Percentiles rank a stretch among this genome's conserved stretches.
Conservation (phyloP, 2,113 vertebrate species). For the Dermatemys mawii region DNA sequence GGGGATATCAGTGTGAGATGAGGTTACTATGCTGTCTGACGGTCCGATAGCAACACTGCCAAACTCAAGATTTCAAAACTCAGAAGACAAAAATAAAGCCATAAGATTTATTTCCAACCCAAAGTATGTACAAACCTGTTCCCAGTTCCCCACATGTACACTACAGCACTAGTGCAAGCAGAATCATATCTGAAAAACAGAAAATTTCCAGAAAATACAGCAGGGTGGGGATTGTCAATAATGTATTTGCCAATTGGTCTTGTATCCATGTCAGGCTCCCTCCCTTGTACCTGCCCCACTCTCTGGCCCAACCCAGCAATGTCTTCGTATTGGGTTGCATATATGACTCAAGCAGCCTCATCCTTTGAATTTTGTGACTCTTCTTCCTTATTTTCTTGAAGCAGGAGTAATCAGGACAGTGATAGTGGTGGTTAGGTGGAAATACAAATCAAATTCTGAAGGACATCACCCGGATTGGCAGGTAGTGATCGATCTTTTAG, state of each 20-base stretch:
- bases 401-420: background rate
- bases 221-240: background rate
- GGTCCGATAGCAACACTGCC: background rate
- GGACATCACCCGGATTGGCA: no score
- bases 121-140: background rate
- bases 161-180: background rate
- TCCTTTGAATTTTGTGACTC: background rate
- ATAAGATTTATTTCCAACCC: background rate
- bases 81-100: background rate
- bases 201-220: background rate
- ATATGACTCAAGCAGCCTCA: background rate
- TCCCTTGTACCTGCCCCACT: background rate
- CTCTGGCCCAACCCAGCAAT: background rate
- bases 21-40: background rate
- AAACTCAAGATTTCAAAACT: background rate
- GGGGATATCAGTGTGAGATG: background rate
- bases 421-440: background rate
- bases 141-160: accelerated
- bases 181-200: background rate
- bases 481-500: no score
- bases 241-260: background rate
- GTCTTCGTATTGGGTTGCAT: background rate
- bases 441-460: accelerated
- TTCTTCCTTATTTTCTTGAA: background rate
- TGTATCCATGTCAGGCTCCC: background rate